phyloP scores from a whole-genome alignment of 1,140 invertebrate genomes.

The Rhysida immarginata region DNA sequence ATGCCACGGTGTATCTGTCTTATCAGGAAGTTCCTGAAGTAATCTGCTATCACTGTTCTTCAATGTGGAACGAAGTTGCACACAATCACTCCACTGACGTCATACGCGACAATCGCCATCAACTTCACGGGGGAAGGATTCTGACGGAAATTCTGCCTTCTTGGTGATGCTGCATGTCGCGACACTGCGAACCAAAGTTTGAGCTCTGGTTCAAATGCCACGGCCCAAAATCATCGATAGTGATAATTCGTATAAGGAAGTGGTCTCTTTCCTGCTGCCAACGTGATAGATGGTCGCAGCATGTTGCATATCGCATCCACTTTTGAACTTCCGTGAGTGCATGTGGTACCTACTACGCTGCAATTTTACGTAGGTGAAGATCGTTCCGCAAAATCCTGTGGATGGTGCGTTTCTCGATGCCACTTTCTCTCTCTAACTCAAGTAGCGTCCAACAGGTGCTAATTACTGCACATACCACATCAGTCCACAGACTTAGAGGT shows the following conservation, averaged over 20 bases:
- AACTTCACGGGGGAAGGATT: background rate
- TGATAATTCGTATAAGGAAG: slow-evolving; percentile 12
- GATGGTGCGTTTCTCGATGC: background rate
- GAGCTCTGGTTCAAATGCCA: background rate
- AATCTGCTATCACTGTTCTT: background rate
- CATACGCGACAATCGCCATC: background rate
- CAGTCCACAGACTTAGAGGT: background rate
- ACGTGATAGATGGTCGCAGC: slow-evolving; percentile 18
- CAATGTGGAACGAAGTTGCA: background rate
- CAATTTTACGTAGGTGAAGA: background rate
- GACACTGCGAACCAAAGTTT: slow-evolving; percentile 19
- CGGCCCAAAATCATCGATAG: background rate
- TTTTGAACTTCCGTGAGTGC: background rate
- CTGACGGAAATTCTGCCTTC: background rate
- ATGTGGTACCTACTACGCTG: background rate
- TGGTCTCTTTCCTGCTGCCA: slow-evolving; percentile 16
- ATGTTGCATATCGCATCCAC: slow-evolving; percentile 1
- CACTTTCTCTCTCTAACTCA: background rate
- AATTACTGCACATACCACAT: background rate
- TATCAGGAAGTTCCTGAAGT: background rate
- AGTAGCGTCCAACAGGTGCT: background rate
- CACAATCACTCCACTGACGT: background rate
- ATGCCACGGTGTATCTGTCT: too few species aligned
- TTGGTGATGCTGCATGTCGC: slow-evolving; percentile 13
- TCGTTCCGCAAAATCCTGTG: background rate